Base-by-base conservation (phyloP, 1,140 invertebrate genomes). In the Bicyclus anynana region DNA sequence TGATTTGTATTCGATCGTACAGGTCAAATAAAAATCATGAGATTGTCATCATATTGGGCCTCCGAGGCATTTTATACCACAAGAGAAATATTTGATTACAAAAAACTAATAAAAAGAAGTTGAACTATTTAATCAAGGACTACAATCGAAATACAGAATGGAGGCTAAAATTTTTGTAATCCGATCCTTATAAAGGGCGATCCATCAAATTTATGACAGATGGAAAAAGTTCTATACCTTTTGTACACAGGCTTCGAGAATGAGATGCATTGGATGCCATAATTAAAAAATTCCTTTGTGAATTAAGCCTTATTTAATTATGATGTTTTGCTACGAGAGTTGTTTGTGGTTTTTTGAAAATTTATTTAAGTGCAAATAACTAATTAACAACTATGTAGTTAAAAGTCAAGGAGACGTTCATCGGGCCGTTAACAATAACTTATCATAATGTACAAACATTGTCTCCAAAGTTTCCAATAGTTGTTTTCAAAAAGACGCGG, bases 171-270 rank as follows among this genome's bases (percentile, higher is more conserved):
- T 77, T 77, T 81, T 81, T 80, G 80, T 79, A 84, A 84, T 69
- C 66, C 56, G 77, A 81, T 75, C 72, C 51, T 58, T 46, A 58
- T 53, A 74, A 62, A 74, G 62, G 66, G 55, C 70, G 73, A 82
- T 84, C 77, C 79, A 79, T 84, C 80, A 84, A 70, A 80, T 61
- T 70, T 74, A 58, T 84, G 80, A 82, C 80, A 80, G 77, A 66
- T 59, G 63, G 50, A 63, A 62, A 76, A 66, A 72, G 62, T 62
- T 57, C 46, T 59, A 53, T 52, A 47, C 38, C 58, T 61, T 67
- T 71, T 71, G 62, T 74, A 53, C 58, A 53, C 58, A 33, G 37
- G 20, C 42, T 52, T 61, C 53, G 18, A 44, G 46, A 59, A 62
- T 51, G 12, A 37, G 49, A 65, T 55, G 59, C 60, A 59, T 50